A percentile compares a stretch with the other conserved stretches of the same genome.
phyloP scores from a whole-genome alignment of 2,888 invertebrate species.

The Asteroscopus sphinx region DNA sequence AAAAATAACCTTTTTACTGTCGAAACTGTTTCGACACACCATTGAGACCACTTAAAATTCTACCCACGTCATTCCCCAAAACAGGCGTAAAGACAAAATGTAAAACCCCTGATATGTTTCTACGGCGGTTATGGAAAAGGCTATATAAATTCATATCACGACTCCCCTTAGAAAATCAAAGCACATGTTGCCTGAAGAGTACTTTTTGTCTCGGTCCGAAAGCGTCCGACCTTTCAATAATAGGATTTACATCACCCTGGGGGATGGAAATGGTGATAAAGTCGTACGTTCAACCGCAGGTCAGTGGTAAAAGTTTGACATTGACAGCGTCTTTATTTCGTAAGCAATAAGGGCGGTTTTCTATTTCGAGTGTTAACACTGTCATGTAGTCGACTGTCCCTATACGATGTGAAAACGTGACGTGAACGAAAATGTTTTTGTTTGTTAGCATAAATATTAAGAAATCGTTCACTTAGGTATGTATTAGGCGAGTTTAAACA shows the following conservation, averaged over 20 bases:
- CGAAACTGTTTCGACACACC: neutral
- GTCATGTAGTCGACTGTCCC: too few species aligned
- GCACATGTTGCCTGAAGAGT: slow-evolving; percentile 31
- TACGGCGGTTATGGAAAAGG: slow-evolving; percentile 25
- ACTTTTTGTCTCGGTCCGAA: slow-evolving; percentile 37
- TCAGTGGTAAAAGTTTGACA: too few species aligned
- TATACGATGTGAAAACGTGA: too few species aligned
- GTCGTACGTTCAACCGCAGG: too few species aligned
- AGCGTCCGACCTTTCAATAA: slow-evolving; percentile 34
- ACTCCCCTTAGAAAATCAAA: slow-evolving; percentile 34
- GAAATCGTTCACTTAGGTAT: too few species aligned
- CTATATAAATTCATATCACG: slow-evolving; percentile 48
- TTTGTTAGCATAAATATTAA: too few species aligned
- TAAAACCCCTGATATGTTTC: slow-evolving; percentile 17
- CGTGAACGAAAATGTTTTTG: too few species aligned
- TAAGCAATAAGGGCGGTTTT: too few species aligned
- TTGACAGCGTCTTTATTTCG: too few species aligned
- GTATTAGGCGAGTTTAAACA: too few species aligned
- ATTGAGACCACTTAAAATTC: slow-evolving; percentile 11
- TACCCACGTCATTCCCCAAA: slow-evolving; percentile 11
- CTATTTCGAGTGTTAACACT: too few species aligned
- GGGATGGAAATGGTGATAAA: slow-evolving; percentile 12
- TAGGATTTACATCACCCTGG: slow-evolving; percentile 34
- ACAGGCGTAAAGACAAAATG: slow-evolving; percentile 24
- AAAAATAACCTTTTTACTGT: neutral